Conservation (phyloP, 2,797 vertebrate species). For the Pyrocephalus nanus region DNA sequence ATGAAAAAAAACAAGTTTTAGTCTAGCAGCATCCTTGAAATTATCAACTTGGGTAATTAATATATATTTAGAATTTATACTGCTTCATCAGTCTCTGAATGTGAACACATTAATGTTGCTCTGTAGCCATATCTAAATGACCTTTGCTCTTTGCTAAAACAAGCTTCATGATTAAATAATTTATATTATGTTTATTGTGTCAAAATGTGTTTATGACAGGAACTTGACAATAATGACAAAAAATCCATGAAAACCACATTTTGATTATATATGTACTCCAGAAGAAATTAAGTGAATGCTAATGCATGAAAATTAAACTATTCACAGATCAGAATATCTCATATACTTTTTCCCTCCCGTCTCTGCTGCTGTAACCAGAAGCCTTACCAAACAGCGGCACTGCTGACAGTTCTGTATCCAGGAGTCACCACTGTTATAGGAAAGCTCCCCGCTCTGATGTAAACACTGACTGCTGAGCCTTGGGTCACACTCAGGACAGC, state of each 20-base stretch:
- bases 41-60: neutral
- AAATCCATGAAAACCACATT: neutral
- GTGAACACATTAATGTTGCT: neutral
- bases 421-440: constrained; percentile 93
- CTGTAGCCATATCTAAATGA: neutral
- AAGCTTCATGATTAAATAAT: neutral
- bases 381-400: constrained; percentile 94
- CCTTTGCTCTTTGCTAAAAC: neutral
- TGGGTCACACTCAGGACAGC: constrained; percentile 97
- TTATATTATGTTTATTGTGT: neutral
- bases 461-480: constrained; percentile 95
- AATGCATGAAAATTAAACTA: neutral
- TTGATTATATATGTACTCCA: neutral
- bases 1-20: neutral
- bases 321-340: neutral
- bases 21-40: neutral
- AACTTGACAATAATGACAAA: neutral
- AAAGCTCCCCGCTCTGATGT: constrained; percentile 91
- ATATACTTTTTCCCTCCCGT: neutral
- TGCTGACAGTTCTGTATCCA: constrained; percentile 97
- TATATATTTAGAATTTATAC: neutral
- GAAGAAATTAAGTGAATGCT: neutral
- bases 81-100: neutral
- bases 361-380: neutral
- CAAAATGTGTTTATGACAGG: neutral